A percentile compares a stretch with the other conserved stretches of the same genome.
These are phyloP conservation scores for Cerceris rybyensis DNA, from an alignment of 2,888 invertebrate genomes.

Conservation along the genomic window DNA sequence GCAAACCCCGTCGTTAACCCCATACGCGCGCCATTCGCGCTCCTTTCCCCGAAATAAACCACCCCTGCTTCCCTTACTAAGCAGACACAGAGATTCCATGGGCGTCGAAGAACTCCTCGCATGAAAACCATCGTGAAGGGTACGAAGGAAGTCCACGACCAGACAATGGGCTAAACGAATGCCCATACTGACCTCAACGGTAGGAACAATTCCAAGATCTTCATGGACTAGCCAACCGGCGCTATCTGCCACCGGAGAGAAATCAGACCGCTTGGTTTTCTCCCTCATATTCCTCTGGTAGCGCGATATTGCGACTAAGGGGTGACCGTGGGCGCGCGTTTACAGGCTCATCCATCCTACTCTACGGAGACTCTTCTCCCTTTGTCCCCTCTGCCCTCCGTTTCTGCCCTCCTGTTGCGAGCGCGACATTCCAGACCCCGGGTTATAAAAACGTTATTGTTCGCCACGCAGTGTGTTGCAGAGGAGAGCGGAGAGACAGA, in stretches of 20 bases:
- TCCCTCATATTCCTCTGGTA: constrained; percentile 44
- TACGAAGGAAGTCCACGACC: neutral
- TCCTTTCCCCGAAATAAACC: too few species aligned
- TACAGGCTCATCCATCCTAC: constrained; percentile 66
- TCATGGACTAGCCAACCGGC: constrained; percentile 35
- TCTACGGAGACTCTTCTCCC: constrained; percentile 45
- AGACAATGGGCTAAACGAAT: too few species aligned
- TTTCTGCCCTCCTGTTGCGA: constrained; percentile 8
- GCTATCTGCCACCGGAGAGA: constrained; percentile 50
- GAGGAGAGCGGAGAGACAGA: too few species aligned
- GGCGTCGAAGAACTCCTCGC: too few species aligned
- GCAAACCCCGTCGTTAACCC: too few species aligned
- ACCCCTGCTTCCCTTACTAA: too few species aligned
- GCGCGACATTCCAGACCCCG: constrained; percentile 47
- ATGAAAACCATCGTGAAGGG: neutral
- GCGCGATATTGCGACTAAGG: constrained; percentile 62
- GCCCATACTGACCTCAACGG: too few species aligned
- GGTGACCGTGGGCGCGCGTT: constrained; percentile 57
- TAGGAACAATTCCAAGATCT: constrained; percentile 49
- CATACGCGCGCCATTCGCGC: too few species aligned
- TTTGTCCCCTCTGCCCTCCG: neutral
- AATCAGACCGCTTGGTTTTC: constrained; percentile 51
- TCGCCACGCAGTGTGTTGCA: constrained; percentile 48
- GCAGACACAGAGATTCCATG: too few species aligned
- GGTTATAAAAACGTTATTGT: constrained; percentile 69